These are phyloP conservation scores for Malthinus seriepunctatus DNA, from an alignment of 2,888 invertebrate species.

Conservation along the genomic window DNA sequence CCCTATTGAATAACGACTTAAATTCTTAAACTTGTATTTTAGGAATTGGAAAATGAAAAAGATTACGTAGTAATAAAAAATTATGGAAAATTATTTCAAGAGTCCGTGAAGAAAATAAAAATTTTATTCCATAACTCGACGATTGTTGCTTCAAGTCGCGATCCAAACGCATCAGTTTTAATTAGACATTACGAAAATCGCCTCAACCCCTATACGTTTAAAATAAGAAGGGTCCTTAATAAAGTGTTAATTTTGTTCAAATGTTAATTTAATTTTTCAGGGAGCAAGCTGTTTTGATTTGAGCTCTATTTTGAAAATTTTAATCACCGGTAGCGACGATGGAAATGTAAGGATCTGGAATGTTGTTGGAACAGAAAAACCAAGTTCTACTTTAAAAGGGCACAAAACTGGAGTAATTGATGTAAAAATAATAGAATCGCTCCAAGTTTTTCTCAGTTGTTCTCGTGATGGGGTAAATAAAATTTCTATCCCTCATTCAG, in stretches of 20 bases:
- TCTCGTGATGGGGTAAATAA: slow-evolving; percentile 61
- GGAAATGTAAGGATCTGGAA: slow-evolving; percentile 63
- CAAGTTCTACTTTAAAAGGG: slow-evolving; percentile 45
- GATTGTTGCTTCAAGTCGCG: slow-evolving; percentile 62
- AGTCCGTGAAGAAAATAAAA: slow-evolving; percentile 56
- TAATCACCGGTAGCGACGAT: slow-evolving; percentile 62
- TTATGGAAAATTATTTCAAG: slow-evolving; percentile 56
- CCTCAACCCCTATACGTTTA: slow-evolving; percentile 54
- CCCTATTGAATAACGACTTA: not conserved
- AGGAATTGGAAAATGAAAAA: slow-evolving; percentile 61
- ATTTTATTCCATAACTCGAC: slow-evolving; percentile 56
- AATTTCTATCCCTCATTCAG: not conserved
- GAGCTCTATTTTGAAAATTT: slow-evolving; percentile 55
- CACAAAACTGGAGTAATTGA: slow-evolving; percentile 57
- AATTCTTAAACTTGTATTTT: slow-evolving; percentile 24
- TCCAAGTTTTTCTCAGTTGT: slow-evolving; percentile 58
- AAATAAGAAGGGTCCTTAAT: slow-evolving; percentile 57
- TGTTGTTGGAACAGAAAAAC: slow-evolving; percentile 52
- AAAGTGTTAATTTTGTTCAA: slow-evolving; percentile 6
- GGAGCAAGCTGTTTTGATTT: slow-evolving; percentile 63
- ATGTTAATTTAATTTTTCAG: slow-evolving; percentile 46
- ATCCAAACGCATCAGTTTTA: slow-evolving; percentile 57
- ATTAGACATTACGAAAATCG: slow-evolving; percentile 56
- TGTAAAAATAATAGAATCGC: slow-evolving; percentile 57
- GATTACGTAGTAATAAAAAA: slow-evolving; percentile 55